Evolutionary conservation across 2,113 vertebrate genomes (phyloP), one percentile per base, ranked within the genome.

Genomic region (Trichechus manatus): DNA sequence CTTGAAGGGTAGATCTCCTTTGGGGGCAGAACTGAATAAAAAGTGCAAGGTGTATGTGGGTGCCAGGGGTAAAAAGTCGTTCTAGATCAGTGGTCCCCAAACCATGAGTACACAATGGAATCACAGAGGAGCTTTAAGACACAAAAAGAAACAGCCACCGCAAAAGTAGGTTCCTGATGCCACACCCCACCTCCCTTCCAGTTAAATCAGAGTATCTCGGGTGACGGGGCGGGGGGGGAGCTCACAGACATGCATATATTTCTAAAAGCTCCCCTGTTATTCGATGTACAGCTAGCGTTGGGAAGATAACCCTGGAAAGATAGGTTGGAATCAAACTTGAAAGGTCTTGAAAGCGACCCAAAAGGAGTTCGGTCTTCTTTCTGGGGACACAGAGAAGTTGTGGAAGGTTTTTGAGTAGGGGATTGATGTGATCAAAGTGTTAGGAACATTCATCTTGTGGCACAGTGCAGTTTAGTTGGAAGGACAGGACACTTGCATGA

Each of bases 351-450:
- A 91, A 93, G 36, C 44, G 66, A 72, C 53, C 33, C 14, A 36
- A 61, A 78, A 15, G 77, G 10, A 42, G 50, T 80, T 93, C 85
- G 64, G 44, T 53, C n/a, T 86, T 86, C 19, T 15, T 78, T 91
- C 84, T 95, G n/a, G 84, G 79, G 79, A 5, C 68, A 50, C 14
- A 53, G 36, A 83, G 66, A 77, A 86, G 70, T 44, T 36, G 83
- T 36, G 80, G 44, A 89, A 96, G 31, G 56, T 44, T 91, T 96
- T 87, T 86, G 74, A 93, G 70, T 22, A 84, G 88, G 29, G 42
- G 31, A 77, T 80, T 74, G 17, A 20, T 78, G 56, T 75, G 74
- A 72, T 79, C 6, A 29, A 6, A 84, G 31, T 20, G 14, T 91
- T 80, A 61, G 63, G 61, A 68, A 53, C 66, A 75, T 63, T 63